Percentiles rank a stretch among this genome's conserved stretches.
These are phyloP conservation scores for Arizona elegans DNA, from an alignment of 2,113 vertebrate genomes.

Conservation along the genomic window DNA sequence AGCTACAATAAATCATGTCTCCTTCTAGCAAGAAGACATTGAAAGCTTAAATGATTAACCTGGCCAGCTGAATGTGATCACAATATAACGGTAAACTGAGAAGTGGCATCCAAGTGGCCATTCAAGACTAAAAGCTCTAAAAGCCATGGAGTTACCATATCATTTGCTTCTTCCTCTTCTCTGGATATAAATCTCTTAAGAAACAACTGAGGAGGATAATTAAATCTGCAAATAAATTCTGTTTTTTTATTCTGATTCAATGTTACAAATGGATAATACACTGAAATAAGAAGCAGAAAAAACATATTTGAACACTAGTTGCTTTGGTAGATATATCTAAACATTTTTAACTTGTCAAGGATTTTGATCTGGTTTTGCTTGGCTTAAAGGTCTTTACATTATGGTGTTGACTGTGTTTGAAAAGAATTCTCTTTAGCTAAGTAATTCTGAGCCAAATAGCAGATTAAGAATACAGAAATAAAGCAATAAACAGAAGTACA, in stretches of 20 bases:
- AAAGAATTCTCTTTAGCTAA: background rate
- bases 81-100: background rate
- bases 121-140: background rate
- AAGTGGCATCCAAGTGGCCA: background rate
- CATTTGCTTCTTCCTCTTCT: background rate
- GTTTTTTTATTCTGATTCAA: background rate
- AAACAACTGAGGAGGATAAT: fast-evolving
- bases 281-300: no score
- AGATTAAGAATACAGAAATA: background rate
- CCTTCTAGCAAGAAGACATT: background rate
- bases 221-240: background rate
- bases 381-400: background rate
- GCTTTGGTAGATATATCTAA: background rate
- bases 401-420: background rate
- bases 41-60: background rate
- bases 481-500: background rate
- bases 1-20: background rate
- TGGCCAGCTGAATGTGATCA: background rate
- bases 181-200: background rate
- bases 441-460: background rate
- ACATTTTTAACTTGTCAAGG: background rate
- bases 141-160: background rate
- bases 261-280: background rate
- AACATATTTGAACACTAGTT: background rate
- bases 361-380: background rate